A percentile compares a stretch with the other conserved stretches of the same genome.
Evolutionary conservation across 2,888 invertebrate species (phyloP).

Genomic region (Eurytoma adleriae): DNA sequence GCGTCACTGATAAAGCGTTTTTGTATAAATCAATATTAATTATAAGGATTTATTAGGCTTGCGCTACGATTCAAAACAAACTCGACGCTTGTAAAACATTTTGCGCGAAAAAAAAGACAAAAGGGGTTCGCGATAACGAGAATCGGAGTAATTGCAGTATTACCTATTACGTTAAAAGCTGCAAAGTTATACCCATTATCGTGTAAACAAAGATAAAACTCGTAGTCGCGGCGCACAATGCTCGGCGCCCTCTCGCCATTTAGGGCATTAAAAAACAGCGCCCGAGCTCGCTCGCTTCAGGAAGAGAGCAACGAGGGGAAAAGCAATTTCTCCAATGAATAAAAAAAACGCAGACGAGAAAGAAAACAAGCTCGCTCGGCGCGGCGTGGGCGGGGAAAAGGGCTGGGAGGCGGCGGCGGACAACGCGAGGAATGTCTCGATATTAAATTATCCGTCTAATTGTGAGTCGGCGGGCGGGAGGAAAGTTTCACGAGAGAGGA

Average conservation of each 20-base stretch:
- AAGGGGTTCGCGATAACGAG: neutral
- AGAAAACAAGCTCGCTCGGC: neutral
- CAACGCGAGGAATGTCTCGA: conserved; percentile 26
- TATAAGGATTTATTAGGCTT: too few species aligned
- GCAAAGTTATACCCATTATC: too few species aligned
- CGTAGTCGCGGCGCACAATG: too few species aligned
- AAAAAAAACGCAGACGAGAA: conserved; percentile 28
- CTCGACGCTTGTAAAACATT: too few species aligned
- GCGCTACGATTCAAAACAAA: too few species aligned
- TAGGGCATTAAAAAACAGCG: neutral
- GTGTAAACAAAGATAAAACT: too few species aligned
- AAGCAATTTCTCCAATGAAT: conserved; percentile 33
- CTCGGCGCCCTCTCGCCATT: too few species aligned
- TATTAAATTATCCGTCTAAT: conserved; percentile 48
- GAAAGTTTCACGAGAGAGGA: neutral
- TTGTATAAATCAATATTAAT: too few species aligned
- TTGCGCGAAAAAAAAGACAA: neutral
- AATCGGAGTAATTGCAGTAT: too few species aligned
- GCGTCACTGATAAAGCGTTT: too few species aligned
- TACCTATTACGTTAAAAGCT: too few species aligned
- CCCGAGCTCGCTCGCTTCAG: neutral
- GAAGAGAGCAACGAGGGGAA: neutral
- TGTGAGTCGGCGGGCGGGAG: conserved; percentile 22
- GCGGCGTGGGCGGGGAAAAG: neutral
- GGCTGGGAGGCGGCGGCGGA: neutral